Conservation (phyloP, 2,888 invertebrate species). For the Netelia inedita region DNA sequence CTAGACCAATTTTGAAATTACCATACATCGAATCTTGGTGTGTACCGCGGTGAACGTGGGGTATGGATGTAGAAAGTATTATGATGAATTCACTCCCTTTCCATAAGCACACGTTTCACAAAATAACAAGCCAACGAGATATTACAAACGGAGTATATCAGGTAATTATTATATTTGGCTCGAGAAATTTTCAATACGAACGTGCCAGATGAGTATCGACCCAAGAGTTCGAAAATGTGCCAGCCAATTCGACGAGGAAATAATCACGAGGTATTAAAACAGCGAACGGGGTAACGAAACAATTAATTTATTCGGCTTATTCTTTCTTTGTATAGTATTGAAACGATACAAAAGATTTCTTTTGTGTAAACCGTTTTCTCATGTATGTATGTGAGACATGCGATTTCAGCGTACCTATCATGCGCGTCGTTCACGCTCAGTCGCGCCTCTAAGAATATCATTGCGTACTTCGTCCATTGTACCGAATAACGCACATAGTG, state of each 20-base stretch:
- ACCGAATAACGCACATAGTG: not conserved
- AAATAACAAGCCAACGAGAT: not conserved
- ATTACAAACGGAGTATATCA: not conserved
- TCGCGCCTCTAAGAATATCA: slow-evolving; percentile 9
- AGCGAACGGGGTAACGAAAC: slow-evolving; percentile 23
- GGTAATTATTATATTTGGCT: not conserved
- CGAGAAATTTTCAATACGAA: slow-evolving; percentile 13
- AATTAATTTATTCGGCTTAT: slow-evolving; percentile 15
- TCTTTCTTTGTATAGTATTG: slow-evolving; percentile 8
- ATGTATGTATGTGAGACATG: slow-evolving; percentile 34
- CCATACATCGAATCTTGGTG: slow-evolving; percentile 16
- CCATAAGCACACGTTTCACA: not conserved
- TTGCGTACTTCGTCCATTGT: slow-evolving; percentile 40
- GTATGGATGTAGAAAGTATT: slow-evolving; percentile 35
- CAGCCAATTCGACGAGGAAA: slow-evolving; percentile 4
- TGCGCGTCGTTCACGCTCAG: not conserved
- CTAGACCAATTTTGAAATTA: slow-evolving; percentile 19
- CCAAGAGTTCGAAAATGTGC: not conserved
- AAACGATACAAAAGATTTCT: slow-evolving; percentile 21
- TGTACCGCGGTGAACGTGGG: slow-evolving; percentile 11
- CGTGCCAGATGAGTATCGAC: slow-evolving; percentile 15
- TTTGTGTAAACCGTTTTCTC: not conserved
- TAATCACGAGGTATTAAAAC: slow-evolving; percentile 34
- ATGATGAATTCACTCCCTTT: slow-evolving; percentile 15
- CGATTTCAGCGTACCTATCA: slow-evolving; percentile 24